Evolutionary conservation across 1,140 invertebrate species (phyloP), one percentile per base, ranked within the genome.

Genomic region (Tetraneura akinire): DNA sequence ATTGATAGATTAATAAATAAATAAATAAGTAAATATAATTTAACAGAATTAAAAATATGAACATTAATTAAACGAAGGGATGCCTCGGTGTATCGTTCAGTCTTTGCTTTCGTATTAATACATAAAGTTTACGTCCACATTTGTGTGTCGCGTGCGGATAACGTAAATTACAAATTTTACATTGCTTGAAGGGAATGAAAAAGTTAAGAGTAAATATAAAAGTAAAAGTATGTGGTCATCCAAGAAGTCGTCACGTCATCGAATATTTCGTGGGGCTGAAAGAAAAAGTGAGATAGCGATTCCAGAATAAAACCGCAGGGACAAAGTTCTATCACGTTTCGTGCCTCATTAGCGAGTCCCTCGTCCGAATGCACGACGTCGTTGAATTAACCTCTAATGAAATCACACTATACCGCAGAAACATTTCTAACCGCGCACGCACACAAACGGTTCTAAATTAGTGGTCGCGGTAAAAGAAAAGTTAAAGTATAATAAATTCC

Each of bases 311-410:
- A 62, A 62, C 60, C 60, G 29, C 16, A 37, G 37, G 21, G 66
- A 68, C 66, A 42, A 32, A 73, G 70, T 73, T 53, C 47, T n/a
- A 51, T 73, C 70, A 51, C 70, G 70, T 73, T 45, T 53, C 21
- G 66, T 21, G 14, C 66, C 21, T 68, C 42, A 45, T 68, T 68
- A 68, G 42, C 21, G 42, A 68, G 21, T 68, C 66, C 64, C 66
- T 68, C 6, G 29, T 14, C 60, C 18, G 21, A 73, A 73, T 23
- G 47, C 23, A 21, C n/a, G 26, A 51, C 16, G 49, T 26, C 70
- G 37, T 70, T 70, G 51, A 51, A 73, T 53, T 73, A 37, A 53
- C 29, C 11, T 32, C 49, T 53, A 73, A 73, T 73, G 70, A 70
- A 70, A 70, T 47, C 26, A 29, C 23, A 29, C 21, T 3, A 10